These are phyloP conservation scores for Nemotelus nigrinus DNA, from an alignment of 2,888 invertebrate species.

Conservation along the genomic window DNA sequence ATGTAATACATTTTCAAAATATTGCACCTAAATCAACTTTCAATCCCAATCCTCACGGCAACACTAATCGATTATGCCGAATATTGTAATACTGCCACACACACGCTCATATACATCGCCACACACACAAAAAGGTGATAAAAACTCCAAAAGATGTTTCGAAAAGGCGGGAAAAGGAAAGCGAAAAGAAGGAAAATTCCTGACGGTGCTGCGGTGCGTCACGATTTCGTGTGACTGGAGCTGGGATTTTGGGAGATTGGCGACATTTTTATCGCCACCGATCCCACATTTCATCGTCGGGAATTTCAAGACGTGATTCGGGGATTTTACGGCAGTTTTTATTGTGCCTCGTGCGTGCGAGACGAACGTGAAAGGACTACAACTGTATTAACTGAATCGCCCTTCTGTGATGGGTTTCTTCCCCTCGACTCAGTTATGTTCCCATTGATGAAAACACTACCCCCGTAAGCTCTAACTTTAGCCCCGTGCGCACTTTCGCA, in stretches of 20 bases:
- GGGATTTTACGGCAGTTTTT: too few relatives aligned
- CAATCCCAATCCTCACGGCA: not conserved
- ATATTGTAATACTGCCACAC: conserved; percentile 6
- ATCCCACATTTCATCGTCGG: too few relatives aligned
- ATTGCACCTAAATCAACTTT: not conserved
- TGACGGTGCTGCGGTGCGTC: conserved; percentile 34
- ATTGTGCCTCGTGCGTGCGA: too few relatives aligned
- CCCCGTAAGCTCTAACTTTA: too few relatives aligned
- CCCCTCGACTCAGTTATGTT: too few relatives aligned
- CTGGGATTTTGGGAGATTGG: conserved; percentile 26
- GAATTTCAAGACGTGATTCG: too few relatives aligned
- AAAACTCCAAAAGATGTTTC: conserved; percentile 28
- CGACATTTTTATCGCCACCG: not conserved
- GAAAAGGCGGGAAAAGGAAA: conserved; percentile 21
- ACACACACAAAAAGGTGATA: conserved; percentile 29
- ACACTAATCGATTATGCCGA: not conserved
- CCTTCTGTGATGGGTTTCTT: too few relatives aligned
- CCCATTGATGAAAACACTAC: too few relatives aligned
- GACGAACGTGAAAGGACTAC: too few relatives aligned
- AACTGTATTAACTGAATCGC: too few relatives aligned
- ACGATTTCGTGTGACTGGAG: conserved; percentile 32
- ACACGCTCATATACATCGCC: conserved; percentile 11
- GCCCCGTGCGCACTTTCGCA: not conserved
- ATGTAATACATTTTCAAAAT: not conserved
- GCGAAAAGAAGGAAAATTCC: conserved; percentile 25